phyloP scores from a whole-genome alignment of 2,113 vertebrate genomes.

The Cyanistes caeruleus region DNA sequence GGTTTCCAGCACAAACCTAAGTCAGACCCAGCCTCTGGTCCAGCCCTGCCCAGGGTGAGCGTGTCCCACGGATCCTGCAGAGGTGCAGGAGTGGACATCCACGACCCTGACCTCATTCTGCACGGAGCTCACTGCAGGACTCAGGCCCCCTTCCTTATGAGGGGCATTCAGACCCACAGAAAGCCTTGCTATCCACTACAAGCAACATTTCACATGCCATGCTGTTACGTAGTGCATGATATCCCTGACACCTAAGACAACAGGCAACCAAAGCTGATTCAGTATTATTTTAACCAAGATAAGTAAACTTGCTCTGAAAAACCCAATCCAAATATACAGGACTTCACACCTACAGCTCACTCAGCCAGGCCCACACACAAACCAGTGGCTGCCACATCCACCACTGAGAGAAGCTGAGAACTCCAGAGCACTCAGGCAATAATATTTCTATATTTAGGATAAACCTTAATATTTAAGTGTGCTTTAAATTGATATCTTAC shows the following conservation, averaged over 20 bases:
- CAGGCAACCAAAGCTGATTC: not conserved
- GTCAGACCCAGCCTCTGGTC: not conserved
- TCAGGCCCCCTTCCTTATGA: not conserved
- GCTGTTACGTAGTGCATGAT: not conserved
- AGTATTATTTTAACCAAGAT: not conserved
- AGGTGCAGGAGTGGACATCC: not conserved
- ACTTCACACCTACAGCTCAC: not conserved
- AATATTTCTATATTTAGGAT: not conserved
- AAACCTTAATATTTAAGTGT: not conserved
- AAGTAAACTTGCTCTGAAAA: not conserved
- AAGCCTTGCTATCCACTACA: not conserved
- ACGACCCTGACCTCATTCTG: not conserved
- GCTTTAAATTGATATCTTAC: not conserved
- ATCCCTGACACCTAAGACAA: not conserved
- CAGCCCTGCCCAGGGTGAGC: not conserved
- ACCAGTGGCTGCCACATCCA: not conserved
- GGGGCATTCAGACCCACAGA: not conserved
- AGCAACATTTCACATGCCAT: not conserved
- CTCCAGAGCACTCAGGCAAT: not conserved
- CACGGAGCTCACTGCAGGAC: accelerated
- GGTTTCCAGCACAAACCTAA: not conserved
- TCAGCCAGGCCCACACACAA: not conserved
- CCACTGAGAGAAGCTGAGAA: not conserved
- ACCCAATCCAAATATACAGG: not conserved
- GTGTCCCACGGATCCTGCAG: not conserved